Evolutionary conservation across 2,797 vertebrate genomes (phyloP).

Genomic region (Orestias chungarensis): DNA sequence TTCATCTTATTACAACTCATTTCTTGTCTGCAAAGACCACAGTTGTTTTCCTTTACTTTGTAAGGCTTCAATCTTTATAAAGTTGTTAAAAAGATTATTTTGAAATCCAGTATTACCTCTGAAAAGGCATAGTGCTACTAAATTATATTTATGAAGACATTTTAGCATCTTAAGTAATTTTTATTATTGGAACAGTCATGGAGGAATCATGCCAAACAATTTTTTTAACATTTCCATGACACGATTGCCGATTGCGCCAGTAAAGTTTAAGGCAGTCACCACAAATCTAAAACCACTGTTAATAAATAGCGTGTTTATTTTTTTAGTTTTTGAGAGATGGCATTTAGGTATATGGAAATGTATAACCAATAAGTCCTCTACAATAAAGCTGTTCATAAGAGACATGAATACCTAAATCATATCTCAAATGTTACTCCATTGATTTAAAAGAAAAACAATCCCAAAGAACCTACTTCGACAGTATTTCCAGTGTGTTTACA

Average conservation of each 20-base stretch:
- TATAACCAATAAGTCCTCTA: not conserved
- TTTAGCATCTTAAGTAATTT: not conserved
- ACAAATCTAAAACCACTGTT: not conserved
- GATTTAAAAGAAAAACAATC: not conserved
- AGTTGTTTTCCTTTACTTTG: not conserved
- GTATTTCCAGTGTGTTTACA: not conserved
- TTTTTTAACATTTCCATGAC: too few species aligned
- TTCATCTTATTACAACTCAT: not conserved
- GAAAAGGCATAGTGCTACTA: not conserved
- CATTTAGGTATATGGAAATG: not conserved
- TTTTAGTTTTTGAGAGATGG: not conserved
- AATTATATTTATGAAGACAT: not conserved
- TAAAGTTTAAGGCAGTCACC: not conserved
- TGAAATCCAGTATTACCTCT: not conserved
- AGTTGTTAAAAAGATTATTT: not conserved
- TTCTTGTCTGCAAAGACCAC: not conserved
- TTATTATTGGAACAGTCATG: too few species aligned
- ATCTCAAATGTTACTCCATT: not conserved
- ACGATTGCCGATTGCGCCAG: not conserved
- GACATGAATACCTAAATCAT: too few species aligned
- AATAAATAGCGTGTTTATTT: not conserved
- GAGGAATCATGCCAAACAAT: too few species aligned
- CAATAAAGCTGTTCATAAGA: not conserved
- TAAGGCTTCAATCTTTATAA: not conserved
- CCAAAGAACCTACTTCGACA: not conserved